These are phyloP conservation scores for Ciconia nigra DNA, from an alignment of 2,797 vertebrate species.

Conservation along the genomic window DNA sequence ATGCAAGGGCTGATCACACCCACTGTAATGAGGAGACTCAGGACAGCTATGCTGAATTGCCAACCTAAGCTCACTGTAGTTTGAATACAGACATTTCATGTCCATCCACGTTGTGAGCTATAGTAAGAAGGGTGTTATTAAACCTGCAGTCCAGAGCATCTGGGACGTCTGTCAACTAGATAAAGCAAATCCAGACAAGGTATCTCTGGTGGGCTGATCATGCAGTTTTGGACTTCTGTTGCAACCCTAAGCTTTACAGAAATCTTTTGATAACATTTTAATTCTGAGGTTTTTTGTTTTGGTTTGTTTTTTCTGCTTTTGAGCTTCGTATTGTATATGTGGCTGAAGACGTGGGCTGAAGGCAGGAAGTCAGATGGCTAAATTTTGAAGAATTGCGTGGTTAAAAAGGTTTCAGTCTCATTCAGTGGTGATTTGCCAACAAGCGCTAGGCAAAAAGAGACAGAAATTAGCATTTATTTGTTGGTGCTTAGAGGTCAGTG, in stretches of 20 bases:
- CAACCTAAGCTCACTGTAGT: neutral
- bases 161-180: neutral
- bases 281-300: neutral
- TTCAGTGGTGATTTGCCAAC: neutral
- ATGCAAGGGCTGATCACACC: neutral
- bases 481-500: neutral
- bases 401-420: neutral
- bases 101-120: neutral
- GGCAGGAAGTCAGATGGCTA: neutral
- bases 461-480: neutral
- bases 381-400: neutral
- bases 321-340: neutral
- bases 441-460: neutral
- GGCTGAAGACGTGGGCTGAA: neutral
- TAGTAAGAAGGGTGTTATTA: accelerated
- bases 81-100: neutral
- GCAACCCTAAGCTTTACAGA: neutral
- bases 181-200: neutral
- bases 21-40: neutral
- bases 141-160: neutral
- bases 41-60: neutral
- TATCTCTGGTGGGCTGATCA: neutral
- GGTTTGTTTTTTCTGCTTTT: neutral
- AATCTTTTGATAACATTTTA: neutral
- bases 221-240: neutral